A percentile compares a stretch with the other conserved stretches of the same genome.
These are phyloP conservation scores for Heliconius eleuchia DNA, from an alignment of 1,140 invertebrate species.

Conservation along the genomic window DNA sequence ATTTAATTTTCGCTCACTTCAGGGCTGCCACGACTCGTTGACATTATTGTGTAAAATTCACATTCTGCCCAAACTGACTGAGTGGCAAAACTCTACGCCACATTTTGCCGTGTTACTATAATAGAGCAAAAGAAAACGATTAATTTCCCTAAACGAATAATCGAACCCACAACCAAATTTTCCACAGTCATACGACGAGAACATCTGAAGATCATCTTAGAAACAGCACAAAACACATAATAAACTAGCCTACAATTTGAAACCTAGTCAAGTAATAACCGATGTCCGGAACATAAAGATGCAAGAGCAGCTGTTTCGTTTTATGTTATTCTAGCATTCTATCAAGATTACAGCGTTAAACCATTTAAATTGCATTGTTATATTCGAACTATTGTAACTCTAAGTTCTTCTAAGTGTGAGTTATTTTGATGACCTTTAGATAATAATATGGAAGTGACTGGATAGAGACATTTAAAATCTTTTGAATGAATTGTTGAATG, in stretches of 20 bases:
- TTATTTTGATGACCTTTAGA: conserved; percentile 11
- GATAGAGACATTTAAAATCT: conserved; percentile 5
- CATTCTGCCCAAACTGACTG: too few species aligned
- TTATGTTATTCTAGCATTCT: conserved; percentile 28
- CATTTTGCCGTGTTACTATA: too few species aligned
- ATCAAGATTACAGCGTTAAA: conserved; percentile 22
- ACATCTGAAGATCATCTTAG: neutral
- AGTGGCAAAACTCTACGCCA: too few species aligned
- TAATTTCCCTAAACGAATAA: too few species aligned
- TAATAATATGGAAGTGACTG: neutral
- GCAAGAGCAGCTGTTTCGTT: conserved; percentile 26
- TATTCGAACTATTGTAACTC: conserved; percentile 9
- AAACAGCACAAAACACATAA: neutral
- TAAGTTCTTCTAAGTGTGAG: neutral
- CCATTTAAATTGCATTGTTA: conserved; percentile 31
- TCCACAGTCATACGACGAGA: too few species aligned
- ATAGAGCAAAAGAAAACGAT: too few species aligned
- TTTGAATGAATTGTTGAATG: neutral
- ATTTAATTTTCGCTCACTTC: too few species aligned
- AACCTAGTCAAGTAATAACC: conserved; percentile 33
- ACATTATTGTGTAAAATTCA: too few species aligned
- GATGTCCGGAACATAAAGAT: conserved; percentile 30
- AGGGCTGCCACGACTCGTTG: too few species aligned
- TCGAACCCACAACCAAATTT: too few species aligned
- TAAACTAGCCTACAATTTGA: conserved; percentile 17